phyloP scores from a whole-genome alignment of 2,888 invertebrate species.

The Gandaritis pyraliata region DNA sequence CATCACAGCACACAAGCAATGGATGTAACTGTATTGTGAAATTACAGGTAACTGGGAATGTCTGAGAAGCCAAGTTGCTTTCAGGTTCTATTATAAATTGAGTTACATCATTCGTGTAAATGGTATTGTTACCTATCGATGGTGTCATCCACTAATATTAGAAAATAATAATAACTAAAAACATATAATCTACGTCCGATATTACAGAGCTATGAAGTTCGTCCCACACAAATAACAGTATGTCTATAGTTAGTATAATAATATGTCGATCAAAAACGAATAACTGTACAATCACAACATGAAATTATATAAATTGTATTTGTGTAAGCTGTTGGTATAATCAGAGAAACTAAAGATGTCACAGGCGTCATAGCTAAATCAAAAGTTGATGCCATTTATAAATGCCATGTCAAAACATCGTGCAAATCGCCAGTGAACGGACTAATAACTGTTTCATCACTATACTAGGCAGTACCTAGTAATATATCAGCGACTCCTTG shows the following conservation, averaged over 20 bases:
- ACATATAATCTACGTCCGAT: not conserved
- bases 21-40: constrained; percentile 12
- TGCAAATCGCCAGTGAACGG: constrained; percentile 24
- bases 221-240: not conserved
- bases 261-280: not conserved
- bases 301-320: not conserved
- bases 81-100: constrained; percentile 4
- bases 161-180: too few relatives aligned
- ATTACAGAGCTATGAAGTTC: not conserved
- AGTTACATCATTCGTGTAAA: not conserved
- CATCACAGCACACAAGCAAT: constrained; percentile 10
- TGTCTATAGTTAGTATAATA: too few relatives aligned
- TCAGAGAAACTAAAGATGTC: constrained; percentile 2
- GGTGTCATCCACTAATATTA: too few relatives aligned
- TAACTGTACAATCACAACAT: not conserved
- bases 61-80: constrained; percentile 7
- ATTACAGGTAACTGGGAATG: constrained; percentile 15
- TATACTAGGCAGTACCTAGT: not conserved
- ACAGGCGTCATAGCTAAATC: constrained; percentile 6
- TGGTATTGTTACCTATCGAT: too few relatives aligned
- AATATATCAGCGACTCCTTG: not conserved
- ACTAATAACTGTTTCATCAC: constrained; percentile 33
- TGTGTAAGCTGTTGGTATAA: constrained; percentile 2
- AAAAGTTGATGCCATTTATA: constrained; percentile 8
- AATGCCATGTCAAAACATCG: constrained; percentile 33